Evolutionary conservation across 2,113 vertebrate genomes (phyloP).

Genomic region (Pygoscelis antarcticus): DNA sequence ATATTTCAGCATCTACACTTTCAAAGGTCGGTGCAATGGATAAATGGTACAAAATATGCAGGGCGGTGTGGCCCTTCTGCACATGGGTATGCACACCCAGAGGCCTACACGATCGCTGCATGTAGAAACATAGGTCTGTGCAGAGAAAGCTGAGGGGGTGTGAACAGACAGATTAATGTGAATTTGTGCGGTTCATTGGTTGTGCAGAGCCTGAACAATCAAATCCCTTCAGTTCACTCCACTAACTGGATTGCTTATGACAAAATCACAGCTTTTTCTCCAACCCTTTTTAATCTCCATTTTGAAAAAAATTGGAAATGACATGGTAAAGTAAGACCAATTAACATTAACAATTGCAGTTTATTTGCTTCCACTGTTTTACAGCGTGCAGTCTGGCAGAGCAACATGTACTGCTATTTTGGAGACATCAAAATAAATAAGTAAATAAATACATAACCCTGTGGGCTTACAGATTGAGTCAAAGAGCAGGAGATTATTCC

Average conservation of each 20-base stretch:
- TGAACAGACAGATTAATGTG: slow-evolving; percentile 28
- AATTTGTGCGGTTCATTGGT: slow-evolving; percentile 7
- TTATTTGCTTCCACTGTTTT: slow-evolving; percentile 35
- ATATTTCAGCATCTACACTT: rapidly evolving
- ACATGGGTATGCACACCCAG: rapidly evolving
- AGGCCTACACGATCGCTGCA: rapidly evolving
- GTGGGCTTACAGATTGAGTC: slow-evolving; percentile 52
- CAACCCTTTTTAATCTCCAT: slow-evolving; percentile 46
- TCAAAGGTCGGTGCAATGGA: not conserved
- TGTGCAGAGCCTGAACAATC: slow-evolving; percentile 15
- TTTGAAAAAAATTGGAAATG: slow-evolving; percentile 60
- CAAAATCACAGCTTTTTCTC: slow-evolving; percentile 61
- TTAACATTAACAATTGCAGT: slow-evolving; percentile 60
- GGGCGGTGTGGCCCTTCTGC: not conserved
- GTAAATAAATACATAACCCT: slow-evolving; percentile 52
- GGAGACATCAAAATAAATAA: slow-evolving; percentile 62
- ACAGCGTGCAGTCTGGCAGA: not conserved
- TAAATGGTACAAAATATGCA: not conserved
- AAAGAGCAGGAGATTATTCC: slow-evolving; percentile 53
- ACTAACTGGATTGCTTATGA: slow-evolving; percentile 51
- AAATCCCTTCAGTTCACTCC: slow-evolving; percentile 21
- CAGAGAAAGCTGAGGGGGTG: not conserved
- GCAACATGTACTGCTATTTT: slow-evolving; percentile 19
- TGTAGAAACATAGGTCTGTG: not conserved
- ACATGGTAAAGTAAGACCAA: slow-evolving; percentile 58